Evolutionary conservation across 2,113 vertebrate genomes (phyloP), one percentile per base, ranked within the genome.

Genomic region (Oxyruncus cristatus): DNA sequence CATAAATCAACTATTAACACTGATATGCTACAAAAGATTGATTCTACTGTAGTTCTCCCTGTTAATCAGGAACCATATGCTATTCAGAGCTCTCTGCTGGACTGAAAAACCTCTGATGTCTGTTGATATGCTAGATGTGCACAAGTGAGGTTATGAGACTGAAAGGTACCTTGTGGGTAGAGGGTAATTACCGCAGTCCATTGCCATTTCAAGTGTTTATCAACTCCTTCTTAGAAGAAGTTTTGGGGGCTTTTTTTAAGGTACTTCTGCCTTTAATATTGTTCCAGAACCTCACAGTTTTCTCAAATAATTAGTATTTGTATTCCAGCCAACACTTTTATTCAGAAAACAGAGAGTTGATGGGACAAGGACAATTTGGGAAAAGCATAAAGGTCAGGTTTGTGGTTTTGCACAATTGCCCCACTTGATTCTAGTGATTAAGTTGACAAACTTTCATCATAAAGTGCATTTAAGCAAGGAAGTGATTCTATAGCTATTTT

Each of bases 391-490:
- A 78, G 44, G 27, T 74, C 6, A 3, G 8, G 22, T 74, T 63
- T 93, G 49, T 87, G 74, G 21, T 78, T 93, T 89, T 86, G 22
- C 30, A 52, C 39, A 92, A 68, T 56, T 91, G 17, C 11, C 17
- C 39, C 30, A 26, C 35, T 89, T 86, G 8, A 35, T 77, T 86
- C 65, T 77, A 67, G 15, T 33, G 50, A 88, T 91, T 93, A 52
- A 88, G 39, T 55, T 59, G 59, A 35, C 23, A 81, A 86, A 67
- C 14, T 81, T 85, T 67, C 33, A 62, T 84, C 74, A 22, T 83
- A 74, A 88, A 92, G 32, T 73, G 14, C 33, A 55, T 86, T 96
- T 83, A 84, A 28, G 46, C 37, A 74, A 85, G 41, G 37, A 78
- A 81, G 17, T 47, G 47, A 67, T 44, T 89, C 19, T 79, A 10